Evolutionary conservation across 92 coral and sea anemone genomes (phyloP), one percentile per base, ranked within the genome.

Genomic region (Phenganax stokvisi): DNA sequence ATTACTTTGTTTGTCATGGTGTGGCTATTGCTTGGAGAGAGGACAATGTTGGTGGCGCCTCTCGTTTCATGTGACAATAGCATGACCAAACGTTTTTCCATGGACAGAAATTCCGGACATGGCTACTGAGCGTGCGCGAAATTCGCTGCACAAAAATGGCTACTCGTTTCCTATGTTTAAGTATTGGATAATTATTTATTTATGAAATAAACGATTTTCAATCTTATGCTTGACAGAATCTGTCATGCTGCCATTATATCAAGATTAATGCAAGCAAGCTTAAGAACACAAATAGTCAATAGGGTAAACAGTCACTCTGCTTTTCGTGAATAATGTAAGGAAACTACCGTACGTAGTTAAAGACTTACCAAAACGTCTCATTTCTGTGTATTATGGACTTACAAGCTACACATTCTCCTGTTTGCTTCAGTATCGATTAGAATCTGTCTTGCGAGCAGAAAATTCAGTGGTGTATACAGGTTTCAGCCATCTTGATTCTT

Each of bases 21-120:
- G 25, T 20, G 25, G 25, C 25, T 20, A 20, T 20, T 20, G 25
- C 25, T 20, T 20, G 25, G 25, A 20, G 25, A 20, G 25, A 20
- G 25, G 25, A 20, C 25, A 20, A 20, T 20, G 25, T 20, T 20
- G 25, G 25, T 20, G 25, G 25, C 25, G 25, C 25, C 25, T 20
- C 25, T 20, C 25, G 25, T 20, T 20, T 20, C 25, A 20, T 20
- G 25, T 20, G 25, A 20, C 25, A 20, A 20, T 20, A 20, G 25
- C 25, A 20, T 20, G 25, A 20, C 25, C 25, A 20, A 20, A 20
- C 25, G 25, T 20, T 20, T 20, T 20, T 20, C 16, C 79, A 74
- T 74, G 79, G 79, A 62, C 79, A 74, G 79, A 56, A 74, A 74
- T 74, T 74, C 9, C 51, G 65, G 79, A 74, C 79, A 74, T 74